Percentiles rank a stretch among this genome's conserved stretches.
Conservation (phyloP, 2,888 invertebrate genomes). For the Pocota personata region DNA sequence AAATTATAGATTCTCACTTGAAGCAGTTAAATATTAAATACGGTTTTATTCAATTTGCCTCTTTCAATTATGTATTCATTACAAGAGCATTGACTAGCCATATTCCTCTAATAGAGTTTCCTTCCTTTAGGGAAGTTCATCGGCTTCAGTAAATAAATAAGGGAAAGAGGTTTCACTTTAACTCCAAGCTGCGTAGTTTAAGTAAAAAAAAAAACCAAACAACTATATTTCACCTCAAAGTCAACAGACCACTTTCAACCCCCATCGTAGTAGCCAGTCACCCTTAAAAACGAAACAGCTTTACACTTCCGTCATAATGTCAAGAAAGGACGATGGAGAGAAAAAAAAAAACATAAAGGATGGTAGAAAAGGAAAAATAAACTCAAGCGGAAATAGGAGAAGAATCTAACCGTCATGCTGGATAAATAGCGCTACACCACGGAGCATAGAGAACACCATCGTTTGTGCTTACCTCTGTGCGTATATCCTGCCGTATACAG, state of each 20-base stretch:
- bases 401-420: not conserved
- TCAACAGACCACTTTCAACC: slow-evolving; percentile 4
- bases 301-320: slow-evolving; percentile 45
- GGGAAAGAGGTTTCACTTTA: not conserved
- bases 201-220: too few species aligned
- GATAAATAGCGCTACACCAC: not conserved
- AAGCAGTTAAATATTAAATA: too few species aligned
- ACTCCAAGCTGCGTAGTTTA: too few species aligned
- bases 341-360: not conserved
- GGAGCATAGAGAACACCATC: not conserved
- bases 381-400: too few species aligned
- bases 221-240: slow-evolving; percentile 26
- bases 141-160: slow-evolving; percentile 12
- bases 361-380: not conserved
- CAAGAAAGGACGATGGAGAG: not conserved
- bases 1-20: too few species aligned
- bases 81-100: not conserved
- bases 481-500: not conserved
- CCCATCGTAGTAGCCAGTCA: not conserved
- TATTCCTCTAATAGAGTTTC: too few species aligned
- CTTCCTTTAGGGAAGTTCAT: not conserved
- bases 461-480: not conserved
- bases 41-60: too few species aligned
- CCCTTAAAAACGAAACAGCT: slow-evolving; percentile 40
- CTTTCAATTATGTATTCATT: not conserved